Evolutionary conservation across 2,797 vertebrate genomes (phyloP).

Genomic region (Orestias chungarensis): DNA sequence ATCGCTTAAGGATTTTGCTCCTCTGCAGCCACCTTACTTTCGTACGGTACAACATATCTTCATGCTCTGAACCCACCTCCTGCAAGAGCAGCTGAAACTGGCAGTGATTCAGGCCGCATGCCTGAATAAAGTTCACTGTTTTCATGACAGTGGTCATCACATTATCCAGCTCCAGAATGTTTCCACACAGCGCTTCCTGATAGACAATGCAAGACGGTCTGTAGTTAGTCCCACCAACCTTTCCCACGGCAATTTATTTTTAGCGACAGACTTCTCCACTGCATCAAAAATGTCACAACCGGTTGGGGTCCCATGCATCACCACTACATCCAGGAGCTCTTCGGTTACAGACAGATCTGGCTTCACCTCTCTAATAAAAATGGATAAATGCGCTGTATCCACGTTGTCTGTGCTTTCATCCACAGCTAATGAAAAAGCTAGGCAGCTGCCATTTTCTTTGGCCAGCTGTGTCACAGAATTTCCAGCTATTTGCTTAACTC

Average conservation of each 20-base stretch:
- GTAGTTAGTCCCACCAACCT: constrained; percentile 11
- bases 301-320: background rate
- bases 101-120: background rate
- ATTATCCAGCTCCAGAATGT: constrained; percentile 8
- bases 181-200: constrained; percentile 25
- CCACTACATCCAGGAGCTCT: background rate
- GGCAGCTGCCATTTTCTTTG: too few species aligned
- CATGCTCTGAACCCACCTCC: background rate
- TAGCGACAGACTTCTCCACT: constrained; percentile 1
- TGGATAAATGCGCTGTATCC: too few species aligned
- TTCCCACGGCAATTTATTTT: constrained; percentile 1
- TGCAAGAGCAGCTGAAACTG: background rate
- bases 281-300: background rate
- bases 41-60: background rate
- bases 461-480: too few species aligned
- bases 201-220: background rate
- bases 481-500: too few species aligned
- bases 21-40: background rate
- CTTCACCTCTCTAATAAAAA: too few species aligned
- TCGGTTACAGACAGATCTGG: background rate
- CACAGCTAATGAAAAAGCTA: too few species aligned
- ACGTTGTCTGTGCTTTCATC: too few species aligned
- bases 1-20: background rate
- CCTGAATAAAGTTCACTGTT: background rate
- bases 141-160: constrained; percentile 15